A percentile compares a stretch with the other conserved stretches of the same genome.
Evolutionary conservation across 1,140 invertebrate species (phyloP).

Genomic region (Bilobella aurantiaca): DNA sequence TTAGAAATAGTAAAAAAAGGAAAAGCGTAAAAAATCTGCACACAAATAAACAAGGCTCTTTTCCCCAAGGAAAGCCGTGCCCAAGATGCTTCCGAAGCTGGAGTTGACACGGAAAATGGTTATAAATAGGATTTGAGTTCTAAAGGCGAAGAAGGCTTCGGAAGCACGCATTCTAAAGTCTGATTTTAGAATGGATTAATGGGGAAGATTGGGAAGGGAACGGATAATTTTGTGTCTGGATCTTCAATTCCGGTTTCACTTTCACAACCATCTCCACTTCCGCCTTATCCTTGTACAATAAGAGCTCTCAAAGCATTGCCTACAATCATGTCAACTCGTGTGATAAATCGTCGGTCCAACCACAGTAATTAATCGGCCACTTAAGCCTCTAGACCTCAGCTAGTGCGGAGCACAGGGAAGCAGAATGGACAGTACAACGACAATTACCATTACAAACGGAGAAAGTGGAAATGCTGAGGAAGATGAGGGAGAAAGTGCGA

Average conservation of each 20-base stretch:
- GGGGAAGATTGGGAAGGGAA: not conserved
- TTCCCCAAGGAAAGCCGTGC: not conserved
- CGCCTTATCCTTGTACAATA: too few relatives aligned
- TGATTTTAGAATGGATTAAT: slow-evolving; percentile 2
- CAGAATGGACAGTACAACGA: not conserved
- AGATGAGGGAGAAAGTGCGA: not conserved
- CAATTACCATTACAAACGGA: not conserved
- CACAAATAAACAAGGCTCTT: slow-evolving; percentile 3
- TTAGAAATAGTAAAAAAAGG: too few relatives aligned
- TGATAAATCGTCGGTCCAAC: too few relatives aligned
- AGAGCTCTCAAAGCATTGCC: too few relatives aligned
- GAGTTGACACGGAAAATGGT: slow-evolving; percentile 5
- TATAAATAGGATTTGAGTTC: not conserved
- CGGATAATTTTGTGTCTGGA: too few relatives aligned
- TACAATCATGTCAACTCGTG: too few relatives aligned
- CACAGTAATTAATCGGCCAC: too few relatives aligned
- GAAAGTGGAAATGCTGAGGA: not conserved
- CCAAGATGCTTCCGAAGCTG: not conserved
- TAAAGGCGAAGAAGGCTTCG: too few relatives aligned
- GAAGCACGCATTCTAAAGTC: not conserved
- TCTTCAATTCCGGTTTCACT: too few relatives aligned
- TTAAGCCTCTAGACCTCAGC: too few relatives aligned
- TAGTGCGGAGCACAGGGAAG: not conserved
- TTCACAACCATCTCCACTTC: too few relatives aligned
- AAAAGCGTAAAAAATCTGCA: slow-evolving; percentile 7